Evolutionary conservation across 1,140 invertebrate species (phyloP).

Genomic region (Diploscapter pachys): DNA sequence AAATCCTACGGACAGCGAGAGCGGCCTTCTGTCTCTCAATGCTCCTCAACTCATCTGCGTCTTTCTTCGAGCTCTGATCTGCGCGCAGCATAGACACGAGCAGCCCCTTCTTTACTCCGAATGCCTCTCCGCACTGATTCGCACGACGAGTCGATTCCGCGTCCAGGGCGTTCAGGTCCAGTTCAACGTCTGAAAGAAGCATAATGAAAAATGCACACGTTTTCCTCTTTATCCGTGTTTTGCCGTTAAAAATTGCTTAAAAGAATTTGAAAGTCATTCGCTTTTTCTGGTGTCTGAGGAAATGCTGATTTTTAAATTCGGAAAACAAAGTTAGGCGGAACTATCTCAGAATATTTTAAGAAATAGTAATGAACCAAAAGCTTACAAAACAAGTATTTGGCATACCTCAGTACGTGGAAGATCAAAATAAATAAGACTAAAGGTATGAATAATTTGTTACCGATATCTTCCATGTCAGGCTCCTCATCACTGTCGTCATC

Average conservation of each 20-base stretch:
- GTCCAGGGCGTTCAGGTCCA: constrained; percentile 43
- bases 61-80: constrained; percentile 46
- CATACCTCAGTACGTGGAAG: background rate
- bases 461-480: constrained; percentile 26
- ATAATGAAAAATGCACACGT: background rate
- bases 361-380: too few relatives aligned
- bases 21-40: constrained; percentile 40
- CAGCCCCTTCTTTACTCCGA: constrained; percentile 31
- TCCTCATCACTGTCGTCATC: constrained; percentile 21
- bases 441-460: constrained; percentile 27
- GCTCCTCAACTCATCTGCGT: constrained; percentile 46
- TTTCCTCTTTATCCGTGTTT: background rate
- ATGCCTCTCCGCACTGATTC: constrained; percentile 46
- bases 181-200: constrained; percentile 38
- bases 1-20: constrained; percentile 8
- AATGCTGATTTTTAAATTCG: background rate
- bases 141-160: constrained; percentile 40
- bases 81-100: constrained; percentile 45
- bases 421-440: background rate
- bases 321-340: background rate
- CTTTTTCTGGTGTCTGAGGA: background rate
- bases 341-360: background rate
- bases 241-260: background rate
- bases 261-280: background rate
- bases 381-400: background rate